Evolutionary conservation across 37 sponge, comb jelly and placozoan genomes (phyloP).

Genomic region (Halisarca cf. caerulea): DNA sequence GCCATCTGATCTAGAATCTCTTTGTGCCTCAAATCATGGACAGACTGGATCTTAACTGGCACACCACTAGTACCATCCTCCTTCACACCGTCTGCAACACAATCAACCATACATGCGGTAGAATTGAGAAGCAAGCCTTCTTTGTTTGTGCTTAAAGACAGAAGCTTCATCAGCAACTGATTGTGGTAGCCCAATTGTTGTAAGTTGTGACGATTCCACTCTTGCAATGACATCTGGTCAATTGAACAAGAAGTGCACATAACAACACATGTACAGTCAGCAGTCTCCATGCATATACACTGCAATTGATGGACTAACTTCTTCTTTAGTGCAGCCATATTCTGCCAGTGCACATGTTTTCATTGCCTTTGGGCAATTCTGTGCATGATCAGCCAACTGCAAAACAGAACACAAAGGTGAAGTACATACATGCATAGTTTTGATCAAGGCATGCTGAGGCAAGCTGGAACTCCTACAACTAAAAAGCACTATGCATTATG

Average conservation of each 20-base stretch:
- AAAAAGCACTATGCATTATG: no score
- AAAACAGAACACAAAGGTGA: no score
- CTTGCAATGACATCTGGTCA: neutral
- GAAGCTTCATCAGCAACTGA: neutral
- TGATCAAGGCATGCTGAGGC: no score
- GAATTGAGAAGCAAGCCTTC: neutral
- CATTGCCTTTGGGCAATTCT: constrained; percentile 22
- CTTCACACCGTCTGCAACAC: neutral
- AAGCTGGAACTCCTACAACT: no score
- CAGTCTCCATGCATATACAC: no score
- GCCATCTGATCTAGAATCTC: neutral
- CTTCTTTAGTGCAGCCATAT: constrained; percentile 25
- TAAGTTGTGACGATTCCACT: neutral
- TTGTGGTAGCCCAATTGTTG: neutral
- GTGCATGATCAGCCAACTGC: constrained; percentile 7
- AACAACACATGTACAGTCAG: neutral
- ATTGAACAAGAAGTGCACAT: neutral
- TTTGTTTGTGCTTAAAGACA: neutral
- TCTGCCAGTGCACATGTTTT: constrained; percentile 26
- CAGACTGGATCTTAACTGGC: neutral
- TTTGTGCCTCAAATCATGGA: neutral
- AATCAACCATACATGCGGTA: neutral
- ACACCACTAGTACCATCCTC: neutral
- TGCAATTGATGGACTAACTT: constrained; percentile 26
- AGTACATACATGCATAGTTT: no score